Evolutionary conservation across 2,888 invertebrate species (phyloP).

Genomic region (Melanargia galathea): DNA sequence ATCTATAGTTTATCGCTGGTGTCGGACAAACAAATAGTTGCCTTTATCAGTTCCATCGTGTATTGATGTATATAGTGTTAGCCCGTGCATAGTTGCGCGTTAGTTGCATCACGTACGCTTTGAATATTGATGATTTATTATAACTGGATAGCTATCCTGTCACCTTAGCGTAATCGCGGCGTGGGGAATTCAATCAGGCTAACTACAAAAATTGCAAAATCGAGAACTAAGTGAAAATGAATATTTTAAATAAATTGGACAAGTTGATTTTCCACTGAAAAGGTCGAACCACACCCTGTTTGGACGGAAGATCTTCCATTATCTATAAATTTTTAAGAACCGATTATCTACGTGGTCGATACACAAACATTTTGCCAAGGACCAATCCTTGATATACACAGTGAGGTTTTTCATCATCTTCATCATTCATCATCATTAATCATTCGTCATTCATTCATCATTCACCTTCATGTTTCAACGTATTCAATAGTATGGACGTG

Average conservation of each 20-base stretch:
- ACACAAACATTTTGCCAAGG: background rate
- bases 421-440: too few species aligned
- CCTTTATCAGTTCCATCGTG: conserved; percentile 27
- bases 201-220: background rate
- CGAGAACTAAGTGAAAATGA: background rate
- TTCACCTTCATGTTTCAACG: too few species aligned
- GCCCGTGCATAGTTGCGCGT: conserved; percentile 12
- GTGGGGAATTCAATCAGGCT: background rate
- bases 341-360: too few species aligned
- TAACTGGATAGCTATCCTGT: conserved; percentile 15
- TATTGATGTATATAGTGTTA: background rate
- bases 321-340: too few species aligned
- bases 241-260: background rate
- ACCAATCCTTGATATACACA: background rate
- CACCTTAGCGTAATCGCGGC: background rate
- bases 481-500: too few species aligned
- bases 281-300: too few species aligned
- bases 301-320: too few species aligned
- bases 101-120: conserved; percentile 6
- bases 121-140: conserved; percentile 23
- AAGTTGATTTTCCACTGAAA: background rate
- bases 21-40: conserved; percentile 22
- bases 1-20: conserved; percentile 37
- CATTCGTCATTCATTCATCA: too few species aligned
- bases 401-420: too few species aligned